Conservation (phyloP, 2,113 vertebrate genomes). For the Vidua chalybeata region DNA sequence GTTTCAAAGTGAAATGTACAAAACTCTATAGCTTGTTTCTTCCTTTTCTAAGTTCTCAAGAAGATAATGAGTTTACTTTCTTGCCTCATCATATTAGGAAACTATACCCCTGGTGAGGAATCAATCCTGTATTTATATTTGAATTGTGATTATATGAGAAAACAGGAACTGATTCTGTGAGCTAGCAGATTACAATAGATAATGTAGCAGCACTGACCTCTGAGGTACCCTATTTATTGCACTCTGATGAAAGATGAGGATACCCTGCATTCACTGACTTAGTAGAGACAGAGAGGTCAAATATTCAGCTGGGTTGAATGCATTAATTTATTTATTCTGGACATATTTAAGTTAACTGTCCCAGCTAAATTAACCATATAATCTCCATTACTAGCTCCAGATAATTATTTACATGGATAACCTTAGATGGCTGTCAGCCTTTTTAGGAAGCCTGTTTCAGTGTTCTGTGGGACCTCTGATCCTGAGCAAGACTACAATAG, state of each 20-base stretch:
- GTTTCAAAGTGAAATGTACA: conserved; percentile 26
- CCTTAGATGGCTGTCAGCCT: background rate
- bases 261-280: background rate
- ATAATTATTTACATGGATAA: background rate
- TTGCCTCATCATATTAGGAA: background rate
- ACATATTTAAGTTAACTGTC: background rate
- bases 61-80: background rate
- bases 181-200: background rate
- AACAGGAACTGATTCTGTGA: background rate
- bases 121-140: background rate
- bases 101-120: background rate
- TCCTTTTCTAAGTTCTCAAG: background rate
- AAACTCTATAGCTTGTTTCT: background rate
- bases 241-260: background rate
- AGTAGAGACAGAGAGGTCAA: background rate
- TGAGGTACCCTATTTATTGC: background rate
- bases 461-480: background rate
- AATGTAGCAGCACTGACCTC: background rate
- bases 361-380: background rate
- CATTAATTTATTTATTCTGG: background rate
- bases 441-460: background rate
- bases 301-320: background rate
- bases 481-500: background rate
- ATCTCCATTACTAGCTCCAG: background rate
- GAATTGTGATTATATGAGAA: background rate